phyloP scores from a whole-genome alignment of 2,797 vertebrate genomes.

The Kryptolebias ocellatus region DNA sequence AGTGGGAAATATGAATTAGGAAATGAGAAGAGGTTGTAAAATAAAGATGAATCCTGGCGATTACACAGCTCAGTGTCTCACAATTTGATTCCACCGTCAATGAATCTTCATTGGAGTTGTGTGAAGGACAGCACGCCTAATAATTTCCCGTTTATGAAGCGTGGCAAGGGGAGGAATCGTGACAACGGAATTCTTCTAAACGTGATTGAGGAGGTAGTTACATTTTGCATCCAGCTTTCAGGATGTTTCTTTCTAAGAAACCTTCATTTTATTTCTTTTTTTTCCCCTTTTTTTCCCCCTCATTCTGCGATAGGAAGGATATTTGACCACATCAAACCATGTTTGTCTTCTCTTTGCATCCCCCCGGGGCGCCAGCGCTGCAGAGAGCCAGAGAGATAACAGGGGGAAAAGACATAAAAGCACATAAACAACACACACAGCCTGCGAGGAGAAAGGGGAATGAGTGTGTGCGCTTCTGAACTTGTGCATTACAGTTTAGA shows the following conservation, averaged over 20 bases:
- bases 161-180: constrained; percentile 35
- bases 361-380: constrained; percentile 59
- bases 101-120: constrained; percentile 67
- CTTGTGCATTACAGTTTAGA: constrained; percentile 10
- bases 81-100: constrained; percentile 64
- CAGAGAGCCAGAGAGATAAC: constrained; percentile 74
- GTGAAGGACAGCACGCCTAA: constrained; percentile 68
- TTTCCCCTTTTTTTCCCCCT: not conserved
- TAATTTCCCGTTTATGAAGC: constrained; percentile 60
- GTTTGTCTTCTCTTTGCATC: constrained; percentile 67
- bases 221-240: constrained; percentile 63
- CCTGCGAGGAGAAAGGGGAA: constrained; percentile 31
- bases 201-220: constrained; percentile 74
- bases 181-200: constrained; percentile 59
- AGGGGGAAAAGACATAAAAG: constrained; percentile 72
- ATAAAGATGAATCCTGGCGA: constrained; percentile 75
- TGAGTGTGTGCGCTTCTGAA: constrained; percentile 11
- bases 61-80: constrained; percentile 71
- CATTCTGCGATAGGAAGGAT: constrained; percentile 58
- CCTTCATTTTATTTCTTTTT: constrained; percentile 21
- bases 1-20: constrained; percentile 77
- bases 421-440: constrained; percentile 64
- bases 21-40: constrained; percentile 77
- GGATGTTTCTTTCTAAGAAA: constrained; percentile 14
- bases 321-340: constrained; percentile 75